Base-by-base conservation (phyloP, 2,888 invertebrate species). In the Drosophila histrio region DNA sequence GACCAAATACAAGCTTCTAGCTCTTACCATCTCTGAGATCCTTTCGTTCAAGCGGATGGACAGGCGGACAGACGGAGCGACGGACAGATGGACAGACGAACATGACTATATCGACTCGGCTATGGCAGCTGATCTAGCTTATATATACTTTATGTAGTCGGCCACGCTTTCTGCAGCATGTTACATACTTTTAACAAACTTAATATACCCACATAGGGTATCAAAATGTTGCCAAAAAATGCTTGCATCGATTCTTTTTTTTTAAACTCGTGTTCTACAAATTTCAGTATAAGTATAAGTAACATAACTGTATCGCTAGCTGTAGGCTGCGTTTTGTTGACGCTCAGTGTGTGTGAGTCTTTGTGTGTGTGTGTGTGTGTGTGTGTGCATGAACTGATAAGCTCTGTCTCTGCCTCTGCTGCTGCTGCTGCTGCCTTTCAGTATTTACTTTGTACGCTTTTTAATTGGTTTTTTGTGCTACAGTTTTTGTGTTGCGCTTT, bases 401-500 rank as follows among this genome's bases (percentile, higher is more conserved):
- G 77, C 60, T 30, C 15, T 28, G 28, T n/a, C n/a, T 19, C 46
- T 46, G n/a, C 38, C 47, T 36, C 44, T 50, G 46, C 13, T 30
- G 54, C 26, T 36, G 49, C 36, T 54, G 46, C 32, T 41, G 44
- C 53, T 50, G 54, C 47, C 54, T 54, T 54, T 41, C 57, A 58
- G 68, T 58, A 62, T 71, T 63, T 70, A 44, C 61, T 72, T 50
- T 58, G 57, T 59, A 43, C 54, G 56, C 62, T 50, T 71, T 74
- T 67, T 41, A 59, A 57, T 65, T 70, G 73, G 52, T 59, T 67
- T 79, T 72, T 50, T 63, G 41, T 61, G 60, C 52, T 53, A 71
- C 68, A 59, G 63, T 63, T 73, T 46, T 71, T 67, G 56, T 72
- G 59, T 50, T 78, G 79, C 80, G 79, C 59, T 80, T 80, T 78